Evolutionary conservation across 2,888 invertebrate genomes (phyloP).

Genomic region (Timandra comae): DNA sequence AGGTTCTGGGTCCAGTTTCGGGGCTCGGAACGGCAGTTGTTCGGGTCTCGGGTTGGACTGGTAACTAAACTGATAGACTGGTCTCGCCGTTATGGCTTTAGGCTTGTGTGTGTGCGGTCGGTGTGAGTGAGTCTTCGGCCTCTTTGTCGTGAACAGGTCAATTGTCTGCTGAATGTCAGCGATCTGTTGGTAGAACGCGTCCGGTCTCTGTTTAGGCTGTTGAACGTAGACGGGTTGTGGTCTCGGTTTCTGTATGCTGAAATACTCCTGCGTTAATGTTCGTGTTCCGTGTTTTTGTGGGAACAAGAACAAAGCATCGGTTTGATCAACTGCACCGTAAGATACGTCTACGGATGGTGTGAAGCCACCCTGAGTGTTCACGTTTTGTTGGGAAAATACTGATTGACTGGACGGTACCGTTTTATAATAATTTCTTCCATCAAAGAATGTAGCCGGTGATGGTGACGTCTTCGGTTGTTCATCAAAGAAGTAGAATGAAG

Average conservation of each 20-base stretch:
- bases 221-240: conserved; percentile 51
- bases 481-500: conserved; percentile 83
- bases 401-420: conserved; percentile 46
- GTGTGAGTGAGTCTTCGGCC: conserved; percentile 68
- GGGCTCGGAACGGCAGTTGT: conserved; percentile 64
- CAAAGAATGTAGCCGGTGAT: conserved; percentile 69
- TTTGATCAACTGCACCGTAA: conserved; percentile 64
- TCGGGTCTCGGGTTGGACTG: conserved; percentile 76
- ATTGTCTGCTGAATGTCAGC: conserved; percentile 81
- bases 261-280: conserved; percentile 72
- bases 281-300: conserved; percentile 71
- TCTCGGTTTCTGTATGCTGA: conserved; percentile 68
- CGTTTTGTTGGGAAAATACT: conserved; percentile 41
- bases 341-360: conserved; percentile 59
- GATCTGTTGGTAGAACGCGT: conserved; percentile 80
- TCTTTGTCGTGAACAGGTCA: conserved; percentile 77
- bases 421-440: conserved; percentile 66
- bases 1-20: conserved; percentile 76
- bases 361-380: conserved; percentile 49
- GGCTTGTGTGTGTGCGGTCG: conserved; percentile 60
- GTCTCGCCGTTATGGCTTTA: conserved; percentile 73
- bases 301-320: conserved; percentile 66
- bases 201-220: conserved; percentile 60
- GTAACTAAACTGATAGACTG: conserved; percentile 84
- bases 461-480: conserved; percentile 78